phyloP scores from a whole-genome alignment of 2,113 vertebrate genomes.

The Hypocryptadius cinnamomeus region DNA sequence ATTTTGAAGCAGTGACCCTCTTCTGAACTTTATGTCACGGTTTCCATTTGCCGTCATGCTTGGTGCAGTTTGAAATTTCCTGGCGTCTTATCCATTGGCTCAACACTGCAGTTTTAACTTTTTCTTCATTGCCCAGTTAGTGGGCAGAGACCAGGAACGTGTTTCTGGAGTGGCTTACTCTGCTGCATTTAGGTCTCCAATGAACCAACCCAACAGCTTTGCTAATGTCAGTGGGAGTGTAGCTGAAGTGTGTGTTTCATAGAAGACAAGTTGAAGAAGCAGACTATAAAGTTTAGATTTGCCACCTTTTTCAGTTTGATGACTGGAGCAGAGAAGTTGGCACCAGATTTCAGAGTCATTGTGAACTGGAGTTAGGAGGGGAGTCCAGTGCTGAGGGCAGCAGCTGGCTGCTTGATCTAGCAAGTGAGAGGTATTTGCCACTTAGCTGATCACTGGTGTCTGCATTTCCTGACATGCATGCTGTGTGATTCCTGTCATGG shows the following conservation, averaged over 20 bases:
- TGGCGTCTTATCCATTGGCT: background rate
- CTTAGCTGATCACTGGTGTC: conserved; percentile 35
- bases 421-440: conserved; percentile 26
- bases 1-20: conserved; percentile 10
- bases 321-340: background rate
- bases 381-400: conserved; percentile 5
- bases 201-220: background rate
- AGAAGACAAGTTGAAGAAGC: background rate
- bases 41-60: conserved; percentile 23
- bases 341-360: background rate
- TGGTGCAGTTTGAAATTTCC: conserved; percentile 40
- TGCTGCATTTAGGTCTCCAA: background rate
- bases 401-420: conserved; percentile 5
- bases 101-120: background rate
- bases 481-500: conserved; percentile 19
- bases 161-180: background rate
- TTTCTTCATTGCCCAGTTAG: conserved; percentile 4
- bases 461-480: conserved; percentile 3
- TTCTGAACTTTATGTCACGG: conserved; percentile 36
- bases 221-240: background rate
- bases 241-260: background rate
- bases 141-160: conserved; percentile 17
- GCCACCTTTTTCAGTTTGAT: background rate
- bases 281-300: background rate
- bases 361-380: background rate